Evolutionary conservation across 2,797 vertebrate species (phyloP), one percentile per base, ranked within the genome.

Genomic region (Oreochromis mossambicus): DNA sequence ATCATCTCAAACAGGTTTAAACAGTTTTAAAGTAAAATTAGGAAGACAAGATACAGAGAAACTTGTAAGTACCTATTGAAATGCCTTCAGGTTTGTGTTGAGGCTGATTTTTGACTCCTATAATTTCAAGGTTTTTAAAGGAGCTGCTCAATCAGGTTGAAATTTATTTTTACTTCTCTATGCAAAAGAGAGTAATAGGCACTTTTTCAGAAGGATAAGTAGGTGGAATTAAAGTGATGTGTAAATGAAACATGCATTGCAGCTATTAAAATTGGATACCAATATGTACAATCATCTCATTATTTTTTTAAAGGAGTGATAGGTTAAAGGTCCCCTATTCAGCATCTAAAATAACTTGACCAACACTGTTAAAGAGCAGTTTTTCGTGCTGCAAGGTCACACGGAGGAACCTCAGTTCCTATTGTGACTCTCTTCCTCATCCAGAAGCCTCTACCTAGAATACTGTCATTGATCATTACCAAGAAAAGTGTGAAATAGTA

Each of bases 401-500:
- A 56, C 58, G 68, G 63, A 87, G 84, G 82, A 89, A 90, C 85
- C 78, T 12, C 9, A 70, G 63, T 88, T 83, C 80, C 83, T 51
- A 38, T 80, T 81, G 83, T 29, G 63, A 86, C 80, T 70, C 80
- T 79, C 58, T 92, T 90, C 88, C 80, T 90, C 66, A 77, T 48
- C 13, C 81, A 83, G 68, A 83, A 75, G 85, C 54, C 66, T 79
- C 32, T 78, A 52, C 86, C 80, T 36, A 84, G 82, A 89, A 85
- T 50, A n/a, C 13, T 41, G 61, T 58, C 78, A 87, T 83, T 78
- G 61, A 88, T 89, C 78, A 79, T 76, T 83, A 90, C 52, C 32
- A 82, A 76, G 80, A 83, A 68, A 86, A 38, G 70, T 51, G 68
- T 86, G 26, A 75, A 82, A 92, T 70, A 87, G 77, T 80, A 66